phyloP scores from a whole-genome alignment of 2,888 invertebrate genomes.

The Geotrupes spiniger region DNA sequence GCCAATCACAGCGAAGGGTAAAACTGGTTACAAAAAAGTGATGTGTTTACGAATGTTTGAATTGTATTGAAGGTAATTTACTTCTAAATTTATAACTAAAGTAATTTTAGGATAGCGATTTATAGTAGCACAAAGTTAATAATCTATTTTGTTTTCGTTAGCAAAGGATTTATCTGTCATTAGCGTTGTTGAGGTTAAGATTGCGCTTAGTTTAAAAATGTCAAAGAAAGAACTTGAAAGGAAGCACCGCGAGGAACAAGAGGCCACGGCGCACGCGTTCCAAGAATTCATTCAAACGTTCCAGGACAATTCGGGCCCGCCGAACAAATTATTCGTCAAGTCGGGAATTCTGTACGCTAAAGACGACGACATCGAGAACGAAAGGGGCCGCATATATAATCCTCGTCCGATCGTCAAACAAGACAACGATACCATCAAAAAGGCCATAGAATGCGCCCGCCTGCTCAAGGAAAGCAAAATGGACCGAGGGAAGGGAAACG shows the following conservation, averaged over 20 bases:
- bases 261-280: constrained; percentile 85
- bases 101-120: too few species aligned
- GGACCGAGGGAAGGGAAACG: constrained; percentile 65
- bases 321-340: constrained; percentile 66
- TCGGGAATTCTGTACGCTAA: constrained; percentile 92
- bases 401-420: constrained; percentile 71
- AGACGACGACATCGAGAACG: constrained; percentile 76
- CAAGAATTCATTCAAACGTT: constrained; percentile 96
- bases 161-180: constrained; percentile 4
- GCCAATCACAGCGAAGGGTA: too few species aligned
- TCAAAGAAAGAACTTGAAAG: constrained; percentile 79
- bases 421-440: constrained; percentile 57
- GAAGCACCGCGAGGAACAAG: constrained; percentile 77
- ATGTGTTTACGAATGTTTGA: too few species aligned
- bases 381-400: constrained; percentile 85
- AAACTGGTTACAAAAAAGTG: too few species aligned
- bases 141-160: neutral
- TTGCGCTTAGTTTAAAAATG: constrained; percentile 21
- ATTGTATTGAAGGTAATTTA: too few species aligned
- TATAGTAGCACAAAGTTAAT: neutral
- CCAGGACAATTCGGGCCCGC: constrained; percentile 61
- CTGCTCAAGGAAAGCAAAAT: constrained; percentile 60
- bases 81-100: too few species aligned
- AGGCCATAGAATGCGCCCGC: constrained; percentile 65
- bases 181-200: constrained; percentile 1